Conservation (phyloP, 2,113 vertebrate genomes). For the Heloderma charlesbogerti region DNA sequence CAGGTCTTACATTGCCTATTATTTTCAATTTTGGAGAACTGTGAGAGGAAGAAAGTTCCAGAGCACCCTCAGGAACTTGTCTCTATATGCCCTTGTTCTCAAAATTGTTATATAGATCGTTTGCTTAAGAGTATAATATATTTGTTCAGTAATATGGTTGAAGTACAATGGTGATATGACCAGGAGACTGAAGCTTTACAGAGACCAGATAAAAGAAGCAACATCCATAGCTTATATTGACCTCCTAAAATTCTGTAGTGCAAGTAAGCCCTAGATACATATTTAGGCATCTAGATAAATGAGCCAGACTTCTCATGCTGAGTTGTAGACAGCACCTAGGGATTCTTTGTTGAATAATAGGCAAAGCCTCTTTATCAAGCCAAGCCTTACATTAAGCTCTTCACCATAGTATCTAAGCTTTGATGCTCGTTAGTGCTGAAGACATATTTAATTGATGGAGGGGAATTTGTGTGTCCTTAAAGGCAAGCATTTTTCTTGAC, state of each 20-base stretch:
- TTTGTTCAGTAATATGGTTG: not conserved
- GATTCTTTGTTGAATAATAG: not conserved
- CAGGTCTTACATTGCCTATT: not conserved
- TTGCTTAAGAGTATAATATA: not conserved
- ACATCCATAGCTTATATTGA: accelerated
- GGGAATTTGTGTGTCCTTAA: not conserved
- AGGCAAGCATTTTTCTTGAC: not conserved
- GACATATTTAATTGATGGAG: not conserved
- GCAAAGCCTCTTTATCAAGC: not conserved
- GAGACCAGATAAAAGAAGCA: not conserved
- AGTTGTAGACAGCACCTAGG: not conserved
- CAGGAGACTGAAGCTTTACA: not conserved
- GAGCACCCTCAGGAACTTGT: not conserved
- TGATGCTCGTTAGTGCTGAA: not conserved
- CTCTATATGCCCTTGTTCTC: not conserved
- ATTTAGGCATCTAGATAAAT: not conserved
- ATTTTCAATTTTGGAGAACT: not conserved
- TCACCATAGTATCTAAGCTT: not conserved
- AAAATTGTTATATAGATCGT: not conserved
- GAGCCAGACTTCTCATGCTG: not conserved
- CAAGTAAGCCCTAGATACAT: not conserved
- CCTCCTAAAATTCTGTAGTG: not conserved
- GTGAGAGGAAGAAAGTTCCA: not conserved
- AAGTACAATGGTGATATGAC: not conserved
- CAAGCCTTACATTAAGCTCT: not conserved